These are phyloP conservation scores for Eurypyga helias DNA, from an alignment of 2,113 vertebrate genomes.

Conservation along the genomic window DNA sequence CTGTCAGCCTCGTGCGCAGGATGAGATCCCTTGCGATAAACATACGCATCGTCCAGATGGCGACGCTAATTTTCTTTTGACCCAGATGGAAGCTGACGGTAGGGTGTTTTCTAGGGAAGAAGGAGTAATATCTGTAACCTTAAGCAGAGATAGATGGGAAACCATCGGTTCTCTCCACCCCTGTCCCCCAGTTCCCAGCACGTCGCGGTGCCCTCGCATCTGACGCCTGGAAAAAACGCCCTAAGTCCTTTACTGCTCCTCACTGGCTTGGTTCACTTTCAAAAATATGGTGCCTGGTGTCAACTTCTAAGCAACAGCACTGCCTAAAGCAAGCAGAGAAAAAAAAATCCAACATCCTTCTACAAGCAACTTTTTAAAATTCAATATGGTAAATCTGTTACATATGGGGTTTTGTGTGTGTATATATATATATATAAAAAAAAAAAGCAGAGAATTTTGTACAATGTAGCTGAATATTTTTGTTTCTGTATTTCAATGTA, in stretches of 20 bases:
- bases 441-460: constrained; percentile 66
- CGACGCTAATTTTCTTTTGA: background rate
- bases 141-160: background rate
- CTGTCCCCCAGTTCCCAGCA: constrained; percentile 19
- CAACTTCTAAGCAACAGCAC: constrained; percentile 73
- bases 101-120: background rate
- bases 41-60: background rate
- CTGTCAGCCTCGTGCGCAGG: rapidly evolving
- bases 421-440: background rate
- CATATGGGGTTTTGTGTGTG: constrained; percentile 71
- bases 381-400: constrained; percentile 68
- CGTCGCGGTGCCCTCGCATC: constrained; percentile 42
- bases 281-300: constrained; percentile 66
- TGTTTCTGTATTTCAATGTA: constrained; percentile 70
- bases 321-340: constrained; percentile 80
- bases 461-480: constrained; percentile 72
- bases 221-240: constrained; percentile 44
- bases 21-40: background rate
- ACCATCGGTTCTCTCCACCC: background rate
- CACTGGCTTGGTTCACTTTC: constrained; percentile 56
- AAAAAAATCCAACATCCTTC: constrained; percentile 74
- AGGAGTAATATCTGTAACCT: background rate
- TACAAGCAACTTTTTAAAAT: constrained; percentile 75
- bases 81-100: background rate
- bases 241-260: constrained; percentile 65